Evolutionary conservation across 2,797 vertebrate genomes (phyloP).

Genomic region (Morus bassanus): DNA sequence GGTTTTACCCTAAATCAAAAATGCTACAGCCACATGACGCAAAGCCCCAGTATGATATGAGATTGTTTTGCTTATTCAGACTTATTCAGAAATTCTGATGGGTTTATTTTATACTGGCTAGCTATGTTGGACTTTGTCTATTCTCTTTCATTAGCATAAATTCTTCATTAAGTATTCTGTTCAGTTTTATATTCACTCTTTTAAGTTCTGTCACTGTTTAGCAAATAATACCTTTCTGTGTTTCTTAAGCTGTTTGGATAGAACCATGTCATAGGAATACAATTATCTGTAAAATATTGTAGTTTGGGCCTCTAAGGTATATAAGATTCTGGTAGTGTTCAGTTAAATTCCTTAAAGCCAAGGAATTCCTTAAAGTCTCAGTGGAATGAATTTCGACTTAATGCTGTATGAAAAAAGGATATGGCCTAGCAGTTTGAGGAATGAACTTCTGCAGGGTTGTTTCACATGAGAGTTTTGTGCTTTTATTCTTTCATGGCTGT

Average conservation of each 20-base stretch:
- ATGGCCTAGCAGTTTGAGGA: not conserved
- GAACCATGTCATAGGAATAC: not conserved
- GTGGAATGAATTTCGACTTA: not conserved
- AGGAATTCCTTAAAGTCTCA: not conserved
- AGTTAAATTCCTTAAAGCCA: not conserved
- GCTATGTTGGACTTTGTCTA: not conserved
- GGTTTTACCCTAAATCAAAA: not conserved
- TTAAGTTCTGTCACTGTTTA: not conserved
- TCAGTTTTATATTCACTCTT: not conserved
- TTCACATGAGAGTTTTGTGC: not conserved
- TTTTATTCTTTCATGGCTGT: not conserved
- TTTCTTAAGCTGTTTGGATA: not conserved
- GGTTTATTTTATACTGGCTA: not conserved
- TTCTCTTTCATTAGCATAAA: not conserved
- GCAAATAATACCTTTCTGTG: not conserved
- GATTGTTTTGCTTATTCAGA: not conserved
- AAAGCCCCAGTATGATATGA: not conserved
- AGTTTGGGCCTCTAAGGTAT: not conserved
- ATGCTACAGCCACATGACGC: rapidly evolving
- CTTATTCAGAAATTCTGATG: not conserved
- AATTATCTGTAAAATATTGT: not conserved
- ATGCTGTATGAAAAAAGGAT: not conserved
- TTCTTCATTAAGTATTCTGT: not conserved
- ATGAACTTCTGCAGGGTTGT: not conserved
- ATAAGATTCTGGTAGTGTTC: not conserved